Evolutionary conservation across 2,113 vertebrate species (phyloP), one percentile per base, ranked within the genome.

Genomic region (Podarcis raffonei): DNA sequence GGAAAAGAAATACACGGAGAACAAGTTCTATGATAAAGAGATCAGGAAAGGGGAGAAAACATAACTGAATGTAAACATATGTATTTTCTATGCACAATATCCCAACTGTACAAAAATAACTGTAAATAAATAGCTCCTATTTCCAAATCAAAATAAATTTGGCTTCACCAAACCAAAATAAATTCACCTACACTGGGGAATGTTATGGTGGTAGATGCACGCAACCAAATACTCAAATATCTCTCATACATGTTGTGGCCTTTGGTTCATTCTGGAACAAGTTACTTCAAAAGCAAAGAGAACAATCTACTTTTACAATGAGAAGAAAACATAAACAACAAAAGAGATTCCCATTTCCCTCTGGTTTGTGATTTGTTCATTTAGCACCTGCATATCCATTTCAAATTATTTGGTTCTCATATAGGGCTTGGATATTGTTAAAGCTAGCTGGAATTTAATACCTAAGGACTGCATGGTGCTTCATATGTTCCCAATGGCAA

Each of bases 1-100:
- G 69, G 80, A 48, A 59, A 88, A 92, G 0, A 82, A 93, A 88
- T 81, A 12, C 16, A 78, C 39, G 83, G 9, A 48, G 74, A 88
- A 91, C 4, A 30, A 42, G 15, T 85, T 89, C 13, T 76, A 86
- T 59, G 92, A 90, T 0, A 0, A 62, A 79, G 18, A 11, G 39
- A 65, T 22, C 22, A 42, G 16, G 22, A 85, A 32, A 39, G 15
- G 87, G 87, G 84, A 89, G 79, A 84, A 57, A 90, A 6, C 66
- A 18, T 90, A 85, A 62, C 53, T 68, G 80, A 93, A 76, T 79
- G 53, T 79, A 86, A 91, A 91, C 84, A 23, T 0, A 1, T 12
- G 18, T 72, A 87, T 16, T 37, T 0, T 1, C 4, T 85, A 87
- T 86, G 86, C 57, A 59, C 78, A 87, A 53, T 48, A 11, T 79